Conservation (phyloP, 2,888 invertebrate genomes). For the Drosophila nigricruria region DNA sequence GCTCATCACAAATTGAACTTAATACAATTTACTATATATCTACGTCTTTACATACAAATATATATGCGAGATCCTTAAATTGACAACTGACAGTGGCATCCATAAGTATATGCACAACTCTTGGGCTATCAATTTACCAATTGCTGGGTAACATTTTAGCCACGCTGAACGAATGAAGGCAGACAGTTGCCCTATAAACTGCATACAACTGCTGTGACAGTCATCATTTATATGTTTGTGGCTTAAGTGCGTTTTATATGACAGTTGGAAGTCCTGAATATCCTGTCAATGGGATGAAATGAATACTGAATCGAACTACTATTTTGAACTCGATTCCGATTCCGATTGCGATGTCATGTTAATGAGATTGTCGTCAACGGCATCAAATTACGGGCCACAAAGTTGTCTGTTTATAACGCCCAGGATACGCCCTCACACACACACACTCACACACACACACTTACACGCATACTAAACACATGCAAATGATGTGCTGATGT, state of each 20-base stretch:
- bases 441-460: conserved; percentile 8
- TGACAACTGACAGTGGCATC: not conserved
- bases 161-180: not conserved
- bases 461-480: conserved; percentile 39
- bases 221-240: conserved; percentile 38
- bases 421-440: not conserved
- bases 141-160: conserved; percentile 19
- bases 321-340: conserved; percentile 19
- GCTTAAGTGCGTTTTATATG: conserved; percentile 48
- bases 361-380: conserved; percentile 71
- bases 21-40: not conserved
- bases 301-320: conserved; percentile 25
- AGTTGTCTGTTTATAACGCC: conserved; percentile 52
- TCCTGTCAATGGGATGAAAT: conserved; percentile 33
- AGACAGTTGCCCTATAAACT: conserved; percentile 9
- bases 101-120: conserved; percentile 6
- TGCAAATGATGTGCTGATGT: conserved; percentile 70
- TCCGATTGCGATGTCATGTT: conserved; percentile 62
- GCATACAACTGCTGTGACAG: conserved; percentile 37
- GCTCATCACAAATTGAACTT: not conserved
- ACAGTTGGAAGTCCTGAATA: conserved; percentile 34
- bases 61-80: not conserved
- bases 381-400: conserved; percentile 65
- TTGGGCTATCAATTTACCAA: conserved; percentile 27
- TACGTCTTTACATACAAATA: not conserved